Base-by-base conservation (phyloP, 1,140 invertebrate genomes). In the Monochamus saltuarius region DNA sequence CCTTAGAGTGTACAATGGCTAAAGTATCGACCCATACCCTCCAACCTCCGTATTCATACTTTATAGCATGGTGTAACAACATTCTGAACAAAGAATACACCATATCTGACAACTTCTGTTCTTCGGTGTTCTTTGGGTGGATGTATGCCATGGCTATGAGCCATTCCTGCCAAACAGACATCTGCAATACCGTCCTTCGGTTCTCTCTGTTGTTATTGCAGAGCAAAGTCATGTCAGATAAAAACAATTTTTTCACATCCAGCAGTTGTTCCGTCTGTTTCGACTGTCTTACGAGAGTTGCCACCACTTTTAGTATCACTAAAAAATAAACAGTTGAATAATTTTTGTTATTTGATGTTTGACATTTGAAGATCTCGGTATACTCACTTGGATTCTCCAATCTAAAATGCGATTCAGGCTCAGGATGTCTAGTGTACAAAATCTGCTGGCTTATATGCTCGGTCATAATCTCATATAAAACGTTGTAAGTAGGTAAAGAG, bases 131-230 rank as follows among this genome's bases (percentile, higher is more conserved):
- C 75, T 94, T 92, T 0, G 96, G 95, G 78, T 98, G 96, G 54
- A 99, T 97, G 75, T 98, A 98, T 19, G 96, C 94, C 87, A 99
- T 89, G 4, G 95, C 95, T 68, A 99, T 99, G 1, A 99, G 82
- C 97, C 97, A 99, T 75, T 99, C 97, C 80, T 99, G 97, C 97
- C 97, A 99, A 1, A 99, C 97, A 6, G 96, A 99, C 97, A 99
- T 99, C 80, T 99, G 97, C 10, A 99, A 82, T 1, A 99, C 94
- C 0, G 94, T 99, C 64, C 96, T 81, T 49, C 97, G 80, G 79
- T 99, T 99, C 76, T 99, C 97, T 14, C 95, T 83, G 76, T 97
- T 98, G 75, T 97, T 97, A 73, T 96, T 97, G 77, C 97, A 99
- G 13, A 99, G 80, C 52, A 97, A 80, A 4, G 95, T 99, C 88